Evolutionary conservation across 2,113 vertebrate genomes (phyloP).

Genomic region (Oncorhynchus masou): DNA sequence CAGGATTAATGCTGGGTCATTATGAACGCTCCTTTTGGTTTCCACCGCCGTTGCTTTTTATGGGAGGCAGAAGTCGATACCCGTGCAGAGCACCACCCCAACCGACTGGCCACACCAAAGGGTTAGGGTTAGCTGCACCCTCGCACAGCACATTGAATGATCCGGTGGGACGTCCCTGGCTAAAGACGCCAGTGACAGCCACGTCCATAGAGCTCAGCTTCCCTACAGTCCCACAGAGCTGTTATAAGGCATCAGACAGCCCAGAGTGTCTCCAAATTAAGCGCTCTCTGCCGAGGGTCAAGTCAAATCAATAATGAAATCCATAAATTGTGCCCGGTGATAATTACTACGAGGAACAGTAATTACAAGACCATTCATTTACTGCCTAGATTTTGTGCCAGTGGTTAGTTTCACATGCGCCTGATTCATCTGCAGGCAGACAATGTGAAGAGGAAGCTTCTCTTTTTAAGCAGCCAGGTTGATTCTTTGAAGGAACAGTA

Average conservation of each 20-base stretch:
- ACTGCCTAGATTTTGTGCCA: conserved; percentile 70
- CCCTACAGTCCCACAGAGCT: conserved; percentile 40
- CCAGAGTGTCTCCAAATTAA: conserved; percentile 62
- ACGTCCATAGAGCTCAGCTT: conserved; percentile 51
- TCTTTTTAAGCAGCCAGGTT: conserved; percentile 24
- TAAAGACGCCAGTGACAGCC: conserved; percentile 60
- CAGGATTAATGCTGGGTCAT: conserved; percentile 66
- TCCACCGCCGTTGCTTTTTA: conserved; percentile 32
- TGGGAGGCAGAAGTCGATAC: conserved; percentile 51
- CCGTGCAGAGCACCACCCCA: conserved; percentile 38
- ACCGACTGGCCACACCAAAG: conserved; percentile 46
- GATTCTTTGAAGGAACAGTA: conserved; percentile 54
- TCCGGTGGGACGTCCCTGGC: conserved; percentile 53
- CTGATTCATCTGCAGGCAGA: conserved; percentile 59
- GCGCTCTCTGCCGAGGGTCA: conserved; percentile 59
- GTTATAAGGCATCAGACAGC: conserved; percentile 57
- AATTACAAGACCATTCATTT: conserved; percentile 78
- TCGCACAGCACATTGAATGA: neutral
- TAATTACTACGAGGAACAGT: conserved; percentile 71
- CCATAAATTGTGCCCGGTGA: conserved; percentile 73
- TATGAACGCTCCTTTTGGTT: conserved; percentile 44
- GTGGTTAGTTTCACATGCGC: conserved; percentile 45
- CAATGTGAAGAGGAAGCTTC: conserved; percentile 61
- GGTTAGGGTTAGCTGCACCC: conserved; percentile 42
- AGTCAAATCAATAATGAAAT: conserved; percentile 77